phyloP scores from a whole-genome alignment of 1,140 invertebrate genomes.

The Metaphire vulgaris region DNA sequence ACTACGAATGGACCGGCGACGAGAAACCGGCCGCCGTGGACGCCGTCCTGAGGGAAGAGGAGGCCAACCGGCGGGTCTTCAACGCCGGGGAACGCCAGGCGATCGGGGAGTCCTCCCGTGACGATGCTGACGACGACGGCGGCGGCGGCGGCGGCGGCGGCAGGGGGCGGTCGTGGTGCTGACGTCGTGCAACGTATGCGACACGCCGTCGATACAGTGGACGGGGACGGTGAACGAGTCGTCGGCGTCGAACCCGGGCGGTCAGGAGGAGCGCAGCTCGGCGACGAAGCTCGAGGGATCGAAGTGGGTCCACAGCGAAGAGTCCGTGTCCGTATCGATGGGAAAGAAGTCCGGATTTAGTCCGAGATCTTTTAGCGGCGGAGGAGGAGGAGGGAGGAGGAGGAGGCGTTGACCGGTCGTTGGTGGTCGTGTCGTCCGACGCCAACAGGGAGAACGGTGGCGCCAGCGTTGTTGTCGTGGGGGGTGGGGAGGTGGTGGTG shows the following conservation, averaged over 20 bases:
- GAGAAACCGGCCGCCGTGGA: neutral
- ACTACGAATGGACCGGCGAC: slow-evolving; percentile 12
- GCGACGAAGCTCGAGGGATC: slow-evolving; percentile 12
- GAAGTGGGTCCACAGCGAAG: slow-evolving; percentile 8
- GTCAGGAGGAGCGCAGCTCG: neutral
- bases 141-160: too few species aligned
- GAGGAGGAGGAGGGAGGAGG: too few species aligned
- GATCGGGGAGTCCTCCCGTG: neutral
- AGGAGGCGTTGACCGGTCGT: too few species aligned
- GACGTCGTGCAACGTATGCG: neutral
- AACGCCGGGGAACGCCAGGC: neutral
- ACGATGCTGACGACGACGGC: neutral
- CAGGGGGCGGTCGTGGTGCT: slow-evolving; percentile 1
- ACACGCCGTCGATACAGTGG: neutral
- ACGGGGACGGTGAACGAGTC: neutral
- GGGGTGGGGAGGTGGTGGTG: too few species aligned
- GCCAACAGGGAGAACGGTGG: too few species aligned
- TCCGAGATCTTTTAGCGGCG: too few species aligned
- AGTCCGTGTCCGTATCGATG: slow-evolving; percentile 2
- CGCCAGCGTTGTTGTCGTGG: too few species aligned
- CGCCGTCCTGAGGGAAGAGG: neutral
- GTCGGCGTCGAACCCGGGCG: neutral
- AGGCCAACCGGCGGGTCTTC: neutral
- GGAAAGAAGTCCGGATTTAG: too few species aligned
- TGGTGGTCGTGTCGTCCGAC: too few species aligned